These are phyloP conservation scores for Cataglyphis livida DNA, from an alignment of 2,888 invertebrate species.

Conservation along the genomic window DNA sequence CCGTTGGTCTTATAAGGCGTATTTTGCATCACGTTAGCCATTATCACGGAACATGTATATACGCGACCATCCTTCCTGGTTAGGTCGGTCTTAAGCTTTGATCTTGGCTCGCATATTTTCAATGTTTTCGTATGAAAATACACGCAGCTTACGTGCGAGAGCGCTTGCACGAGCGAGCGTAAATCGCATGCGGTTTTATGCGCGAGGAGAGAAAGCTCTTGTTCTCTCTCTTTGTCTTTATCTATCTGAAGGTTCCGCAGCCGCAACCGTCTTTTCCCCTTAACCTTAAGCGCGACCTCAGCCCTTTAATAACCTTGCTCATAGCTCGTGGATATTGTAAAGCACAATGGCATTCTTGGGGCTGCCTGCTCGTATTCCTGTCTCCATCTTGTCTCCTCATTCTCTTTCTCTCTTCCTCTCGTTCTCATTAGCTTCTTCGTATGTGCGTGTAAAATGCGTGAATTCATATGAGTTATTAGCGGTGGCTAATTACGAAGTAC, in stretches of 20 bases:
- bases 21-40: slow-evolving; percentile 29
- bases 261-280: slow-evolving; percentile 60
- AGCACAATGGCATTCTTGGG: slow-evolving; percentile 58
- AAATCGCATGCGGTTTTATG: slow-evolving; percentile 63
- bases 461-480: slow-evolving; percentile 61
- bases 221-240: not conserved
- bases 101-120: slow-evolving; percentile 65
- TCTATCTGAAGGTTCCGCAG: slow-evolving; percentile 24
- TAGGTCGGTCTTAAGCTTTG: slow-evolving; percentile 60
- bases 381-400: slow-evolving; percentile 12
- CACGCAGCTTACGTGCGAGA: slow-evolving; percentile 56
- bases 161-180: slow-evolving; percentile 49
- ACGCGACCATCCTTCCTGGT: slow-evolving; percentile 25
- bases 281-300: slow-evolving; percentile 58
- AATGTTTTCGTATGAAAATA: slow-evolving; percentile 30
- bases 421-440: not conserved
- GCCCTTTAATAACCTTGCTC: slow-evolving; percentile 66
- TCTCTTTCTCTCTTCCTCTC: not conserved
- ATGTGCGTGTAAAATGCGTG: slow-evolving; percentile 5
- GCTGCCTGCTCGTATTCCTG: slow-evolving; percentile 11
- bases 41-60: slow-evolving; percentile 4
- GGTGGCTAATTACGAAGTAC: slow-evolving; percentile 62
- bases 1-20: slow-evolving; percentile 26
- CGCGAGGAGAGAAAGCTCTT: slow-evolving; percentile 55
- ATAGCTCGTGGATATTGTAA: slow-evolving; percentile 57